Conservation (phyloP, 2,797 vertebrate genomes). For the Decapterus maruadsi region DNA sequence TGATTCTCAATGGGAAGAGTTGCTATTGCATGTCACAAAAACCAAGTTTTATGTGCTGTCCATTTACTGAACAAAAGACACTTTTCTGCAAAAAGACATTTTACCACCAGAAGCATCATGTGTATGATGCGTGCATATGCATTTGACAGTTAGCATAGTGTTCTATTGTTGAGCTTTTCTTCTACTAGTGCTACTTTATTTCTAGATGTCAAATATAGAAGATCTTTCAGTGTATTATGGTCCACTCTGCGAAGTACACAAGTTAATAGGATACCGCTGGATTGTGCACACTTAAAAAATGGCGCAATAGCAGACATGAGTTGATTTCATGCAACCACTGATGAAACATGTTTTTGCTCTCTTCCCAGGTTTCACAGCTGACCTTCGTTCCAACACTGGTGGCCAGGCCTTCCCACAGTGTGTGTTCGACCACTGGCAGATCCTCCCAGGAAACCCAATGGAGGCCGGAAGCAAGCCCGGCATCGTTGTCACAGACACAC, state of each 20-base stretch:
- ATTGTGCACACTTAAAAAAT: neutral
- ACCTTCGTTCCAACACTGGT: conserved; percentile 93
- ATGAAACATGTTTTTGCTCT: neutral
- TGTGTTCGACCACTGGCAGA: conserved; percentile 97
- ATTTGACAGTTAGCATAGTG: neutral
- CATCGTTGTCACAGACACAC: conserved; percentile 88
- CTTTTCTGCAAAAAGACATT: neutral
- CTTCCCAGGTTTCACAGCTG: conserved; percentile 92
- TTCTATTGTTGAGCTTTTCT: no score
- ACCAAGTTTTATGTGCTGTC: neutral
- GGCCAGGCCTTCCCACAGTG: conserved; percentile 98
- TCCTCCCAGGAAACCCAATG: conserved; percentile 90
- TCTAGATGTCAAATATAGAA: no score
- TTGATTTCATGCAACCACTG: neutral
- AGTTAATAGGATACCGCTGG: neutral
- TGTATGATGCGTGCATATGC: neutral
- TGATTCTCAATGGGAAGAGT: neutral
- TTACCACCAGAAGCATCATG: neutral
- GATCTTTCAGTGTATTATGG: neutral
- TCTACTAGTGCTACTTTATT: no score
- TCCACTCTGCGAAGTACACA: neutral
- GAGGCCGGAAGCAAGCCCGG: conserved; percentile 85
- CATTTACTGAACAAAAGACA: neutral
- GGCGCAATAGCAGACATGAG: neutral
- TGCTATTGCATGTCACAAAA: neutral